Evolutionary conservation across 2,113 vertebrate species (phyloP), one percentile per base, ranked within the genome.

Genomic region (human (Homo sapiens)): DNA sequence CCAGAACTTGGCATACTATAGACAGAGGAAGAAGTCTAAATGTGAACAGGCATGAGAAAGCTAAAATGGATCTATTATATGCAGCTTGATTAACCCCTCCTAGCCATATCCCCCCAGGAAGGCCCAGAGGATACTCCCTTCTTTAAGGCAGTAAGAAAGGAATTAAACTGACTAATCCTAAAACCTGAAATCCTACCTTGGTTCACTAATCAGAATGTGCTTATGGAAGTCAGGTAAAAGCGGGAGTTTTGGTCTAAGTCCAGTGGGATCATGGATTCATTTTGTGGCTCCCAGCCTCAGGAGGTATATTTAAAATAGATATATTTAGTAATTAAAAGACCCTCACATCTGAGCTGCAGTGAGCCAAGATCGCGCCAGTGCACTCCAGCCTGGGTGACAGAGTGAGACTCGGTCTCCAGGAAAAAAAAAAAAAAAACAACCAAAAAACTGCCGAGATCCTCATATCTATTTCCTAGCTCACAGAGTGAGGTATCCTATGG

Each of bases 121-220:
- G 35, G 5, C 9, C 30, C 52, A 86, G 59, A 90, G 32, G n/a
- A 23, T 45, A 45, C 25, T 82, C 30, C 27, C 1, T 93, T 86
- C 30, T 57, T 81, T 35, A 35, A 20, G 38, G 22, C 5, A 93
- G 38, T 88, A 79, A 94, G 18, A 94, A 93, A 76, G n/a, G 8
- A 90, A 38, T 27, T 48, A 70, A 95, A 79, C 76, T 90, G 43
- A 57, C 23, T 91, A 73, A 93, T 86, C 16, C 70, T 93, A 94
- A 95, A 92, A 92, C 59, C 57, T 85, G 30, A 97, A 96, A 80
- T 40, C 17, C 13, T 25, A 75, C 38, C 20, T 95, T 81, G 5
- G 17, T 70, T 95, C n/a, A 92, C 78, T 92, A 93, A 48, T 78
- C 23, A 90, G 70, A 92, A 7, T 76, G 45, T 81, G 40, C 59